Percentiles rank a stretch among this genome's conserved stretches.
Conservation (phyloP, 2,888 invertebrate species). For the Aleiodes alternator region DNA sequence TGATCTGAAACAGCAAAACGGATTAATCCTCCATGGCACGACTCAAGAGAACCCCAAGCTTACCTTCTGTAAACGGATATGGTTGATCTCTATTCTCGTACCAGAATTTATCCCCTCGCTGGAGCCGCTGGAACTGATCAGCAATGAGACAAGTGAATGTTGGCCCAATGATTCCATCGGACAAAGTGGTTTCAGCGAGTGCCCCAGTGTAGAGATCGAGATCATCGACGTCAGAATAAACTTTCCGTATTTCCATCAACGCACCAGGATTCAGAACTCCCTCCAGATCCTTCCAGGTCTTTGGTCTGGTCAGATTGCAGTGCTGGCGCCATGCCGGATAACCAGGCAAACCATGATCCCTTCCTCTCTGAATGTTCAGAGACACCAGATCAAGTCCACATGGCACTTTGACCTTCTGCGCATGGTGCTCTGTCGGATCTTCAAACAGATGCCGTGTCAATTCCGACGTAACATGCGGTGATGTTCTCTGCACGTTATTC, state of each 20-base stretch:
- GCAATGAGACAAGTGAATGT: slow-evolving; percentile 89
- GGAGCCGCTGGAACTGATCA: slow-evolving; percentile 89
- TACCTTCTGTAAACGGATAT: slow-evolving; percentile 83
- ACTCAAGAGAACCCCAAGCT: slow-evolving; percentile 45
- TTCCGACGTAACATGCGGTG: slow-evolving; percentile 76
- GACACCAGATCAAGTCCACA: slow-evolving; percentile 80
- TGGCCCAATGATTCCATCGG: slow-evolving; percentile 87
- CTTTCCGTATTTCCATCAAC: slow-evolving; percentile 79
- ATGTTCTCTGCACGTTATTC: slow-evolving; percentile 69
- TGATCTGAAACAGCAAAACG: slow-evolving; percentile 78
- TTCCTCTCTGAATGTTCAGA: slow-evolving; percentile 90
- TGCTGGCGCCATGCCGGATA: slow-evolving; percentile 87
- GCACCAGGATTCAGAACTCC: slow-evolving; percentile 77
- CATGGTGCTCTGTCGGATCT: slow-evolving; percentile 65
- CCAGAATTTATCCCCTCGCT: slow-evolving; percentile 91
- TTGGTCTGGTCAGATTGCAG: slow-evolving; percentile 82
- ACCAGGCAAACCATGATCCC: slow-evolving; percentile 90
- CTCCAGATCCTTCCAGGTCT: slow-evolving; percentile 81
- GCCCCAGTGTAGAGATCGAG: slow-evolving; percentile 94
- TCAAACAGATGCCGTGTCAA: slow-evolving; percentile 84
- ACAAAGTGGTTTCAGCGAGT: slow-evolving; percentile 84
- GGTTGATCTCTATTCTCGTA: slow-evolving; percentile 85
- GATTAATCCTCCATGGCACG: background rate
- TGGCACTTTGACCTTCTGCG: slow-evolving; percentile 64
- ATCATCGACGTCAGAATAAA: slow-evolving; percentile 88